Evolutionary conservation across 2,888 invertebrate species (phyloP).

Genomic region (Helobdella robusta): DNA sequence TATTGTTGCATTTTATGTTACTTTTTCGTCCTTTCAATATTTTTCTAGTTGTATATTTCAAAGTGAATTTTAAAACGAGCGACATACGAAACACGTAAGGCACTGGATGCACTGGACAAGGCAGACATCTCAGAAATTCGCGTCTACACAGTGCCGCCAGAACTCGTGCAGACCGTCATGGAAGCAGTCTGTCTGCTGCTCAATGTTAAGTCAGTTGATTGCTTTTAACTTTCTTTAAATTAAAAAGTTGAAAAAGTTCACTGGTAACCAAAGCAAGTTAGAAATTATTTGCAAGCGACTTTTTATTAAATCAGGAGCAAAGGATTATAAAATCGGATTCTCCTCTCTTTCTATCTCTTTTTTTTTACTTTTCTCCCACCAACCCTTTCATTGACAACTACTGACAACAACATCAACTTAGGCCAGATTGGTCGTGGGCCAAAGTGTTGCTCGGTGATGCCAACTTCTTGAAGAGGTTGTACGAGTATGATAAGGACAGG

Average conservation of each 20-base stretch:
- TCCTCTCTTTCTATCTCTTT: too few species aligned
- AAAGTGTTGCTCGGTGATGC: constrained; percentile 71
- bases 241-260: too few species aligned
- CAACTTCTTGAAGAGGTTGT: constrained; percentile 70
- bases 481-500: constrained; percentile 77
- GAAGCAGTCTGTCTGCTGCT: constrained; percentile 78
- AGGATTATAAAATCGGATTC: too few species aligned
- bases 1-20: not conserved
- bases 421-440: constrained; percentile 76
- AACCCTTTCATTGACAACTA: too few species aligned
- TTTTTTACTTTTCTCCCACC: too few species aligned
- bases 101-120: constrained; percentile 74
- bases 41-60: not conserved
- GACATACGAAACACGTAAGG: constrained; percentile 43
- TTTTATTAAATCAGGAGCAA: too few species aligned
- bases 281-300: too few species aligned
- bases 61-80: not conserved
- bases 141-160: constrained; percentile 78
- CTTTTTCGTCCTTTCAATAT: not conserved
- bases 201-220: constrained; percentile 62
- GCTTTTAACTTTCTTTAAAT: too few species aligned
- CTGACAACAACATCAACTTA: too few species aligned
- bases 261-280: too few species aligned
- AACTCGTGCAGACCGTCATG: constrained; percentile 74
- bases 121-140: constrained; percentile 80